Percentiles rank a stretch among this genome's conserved stretches.
phyloP scores from a whole-genome alignment of 2,888 invertebrate species.

The Bellardia pandia region DNA sequence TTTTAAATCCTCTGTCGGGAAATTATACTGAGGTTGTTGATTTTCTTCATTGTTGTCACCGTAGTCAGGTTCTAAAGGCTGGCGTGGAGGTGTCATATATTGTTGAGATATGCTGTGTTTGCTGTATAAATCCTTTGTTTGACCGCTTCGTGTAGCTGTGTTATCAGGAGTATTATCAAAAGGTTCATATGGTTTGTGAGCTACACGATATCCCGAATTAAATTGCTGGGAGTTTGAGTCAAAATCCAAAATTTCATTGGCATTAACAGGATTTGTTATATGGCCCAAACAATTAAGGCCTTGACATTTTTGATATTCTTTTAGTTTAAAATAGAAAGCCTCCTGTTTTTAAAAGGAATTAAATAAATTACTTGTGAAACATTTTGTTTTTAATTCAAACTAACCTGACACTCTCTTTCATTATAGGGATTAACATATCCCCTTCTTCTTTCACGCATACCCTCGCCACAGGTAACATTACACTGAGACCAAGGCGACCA shows the following conservation, averaged over 20 bases:
- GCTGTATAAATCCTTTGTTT: not conserved
- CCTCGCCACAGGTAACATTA: constrained; percentile 88
- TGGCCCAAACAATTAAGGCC: constrained; percentile 76
- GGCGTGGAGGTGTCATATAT: constrained; percentile 1
- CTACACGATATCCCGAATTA: not conserved
- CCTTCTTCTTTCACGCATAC: constrained; percentile 88
- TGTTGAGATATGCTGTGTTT: not conserved
- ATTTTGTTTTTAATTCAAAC: constrained; percentile 59
- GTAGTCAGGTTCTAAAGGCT: not conserved
- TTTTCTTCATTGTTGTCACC: constrained; percentile 47
- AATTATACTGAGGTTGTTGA: constrained; percentile 25
- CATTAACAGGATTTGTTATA: constrained; percentile 77
- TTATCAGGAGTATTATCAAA: constrained; percentile 1
- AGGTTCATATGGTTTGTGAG: not conserved
- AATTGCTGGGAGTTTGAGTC: not conserved
- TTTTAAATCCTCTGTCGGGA: constrained; percentile 43
- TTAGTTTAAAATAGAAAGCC: constrained; percentile 37
- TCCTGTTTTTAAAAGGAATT: constrained; percentile 17
- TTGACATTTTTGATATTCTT: constrained; percentile 73
- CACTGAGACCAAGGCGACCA: constrained; percentile 93
- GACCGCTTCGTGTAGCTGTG: not conserved
- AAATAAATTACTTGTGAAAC: not conserved
- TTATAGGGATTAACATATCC: constrained; percentile 87
- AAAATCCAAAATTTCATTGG: constrained; percentile 71
- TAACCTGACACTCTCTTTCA: constrained; percentile 86